Conservation (phyloP, 2,797 vertebrate genomes). For the Protonibea diacanthus region DNA sequence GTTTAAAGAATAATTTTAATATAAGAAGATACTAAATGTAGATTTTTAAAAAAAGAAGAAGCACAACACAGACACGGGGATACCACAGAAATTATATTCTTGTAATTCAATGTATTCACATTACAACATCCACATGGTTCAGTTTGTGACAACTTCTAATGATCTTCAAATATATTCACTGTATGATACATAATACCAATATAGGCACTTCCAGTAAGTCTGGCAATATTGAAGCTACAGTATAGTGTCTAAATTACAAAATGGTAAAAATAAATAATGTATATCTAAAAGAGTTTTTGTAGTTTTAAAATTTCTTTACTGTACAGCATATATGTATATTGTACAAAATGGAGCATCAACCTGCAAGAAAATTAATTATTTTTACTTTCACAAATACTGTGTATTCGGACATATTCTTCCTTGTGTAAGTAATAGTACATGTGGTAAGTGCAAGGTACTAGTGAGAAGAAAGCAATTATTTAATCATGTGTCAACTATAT, state of each 20-base stretch:
- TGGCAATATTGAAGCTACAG: slow-evolving; percentile 95
- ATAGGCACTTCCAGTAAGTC: slow-evolving; percentile 99
- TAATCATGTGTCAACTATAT: slow-evolving; percentile 88
- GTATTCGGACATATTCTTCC: slow-evolving; percentile 85
- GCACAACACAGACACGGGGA: slow-evolving; percentile 65
- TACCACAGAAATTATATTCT: slow-evolving; percentile 93
- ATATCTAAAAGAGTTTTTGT: slow-evolving; percentile 94
- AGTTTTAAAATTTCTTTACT: slow-evolving; percentile 88
- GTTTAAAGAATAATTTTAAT: background rate
- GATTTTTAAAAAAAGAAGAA: slow-evolving; percentile 1
- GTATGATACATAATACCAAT: slow-evolving; percentile 96
- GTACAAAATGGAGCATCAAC: slow-evolving; percentile 95
- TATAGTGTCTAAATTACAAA: slow-evolving; percentile 98
- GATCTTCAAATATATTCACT: slow-evolving; percentile 93
- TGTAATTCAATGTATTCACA: slow-evolving; percentile 95
- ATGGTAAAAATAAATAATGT: slow-evolving; percentile 99
- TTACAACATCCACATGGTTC: slow-evolving; percentile 94
- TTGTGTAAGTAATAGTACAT: slow-evolving; percentile 90
- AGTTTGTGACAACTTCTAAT: slow-evolving; percentile 94
- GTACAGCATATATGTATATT: slow-evolving; percentile 93
- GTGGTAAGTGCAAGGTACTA: slow-evolving; percentile 92
- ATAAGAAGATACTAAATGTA: background rate
- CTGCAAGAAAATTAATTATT: slow-evolving; percentile 88
- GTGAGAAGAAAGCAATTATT: slow-evolving; percentile 88
- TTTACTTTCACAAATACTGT: slow-evolving; percentile 90